A percentile compares a stretch with the other conserved stretches of the same genome.
Conservation (phyloP, 2,797 vertebrate species). For the Limosa lapponica region DNA sequence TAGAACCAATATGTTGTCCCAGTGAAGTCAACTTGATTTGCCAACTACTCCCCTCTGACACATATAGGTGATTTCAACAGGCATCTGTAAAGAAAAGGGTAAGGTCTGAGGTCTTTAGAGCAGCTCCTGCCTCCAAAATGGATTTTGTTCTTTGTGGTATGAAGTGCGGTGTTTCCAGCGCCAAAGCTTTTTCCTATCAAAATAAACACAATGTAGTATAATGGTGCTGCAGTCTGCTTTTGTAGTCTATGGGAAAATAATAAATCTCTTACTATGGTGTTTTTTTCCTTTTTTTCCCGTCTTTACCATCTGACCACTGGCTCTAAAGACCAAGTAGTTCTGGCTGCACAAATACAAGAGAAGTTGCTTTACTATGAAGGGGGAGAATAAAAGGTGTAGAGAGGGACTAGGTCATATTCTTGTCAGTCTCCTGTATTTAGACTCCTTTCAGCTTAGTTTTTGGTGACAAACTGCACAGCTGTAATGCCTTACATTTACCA, state of each 20-base stretch:
- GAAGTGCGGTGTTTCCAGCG: neutral
- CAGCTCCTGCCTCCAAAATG: neutral
- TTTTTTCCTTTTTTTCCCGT: neutral
- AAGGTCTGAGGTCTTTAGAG: neutral
- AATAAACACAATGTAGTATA: neutral
- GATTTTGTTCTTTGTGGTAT: neutral
- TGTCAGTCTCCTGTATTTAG: neutral
- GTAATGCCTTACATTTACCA: conserved; percentile 74
- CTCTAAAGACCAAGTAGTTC: neutral
- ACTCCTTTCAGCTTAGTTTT: conserved; percentile 64
- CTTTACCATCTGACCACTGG: neutral
- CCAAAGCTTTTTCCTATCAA: conserved; percentile 3
- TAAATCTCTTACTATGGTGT: neutral
- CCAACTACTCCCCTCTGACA: neutral
- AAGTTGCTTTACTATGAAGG: neutral
- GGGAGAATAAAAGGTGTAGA: conserved; percentile 36
- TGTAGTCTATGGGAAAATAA: neutral
- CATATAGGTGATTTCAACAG: neutral
- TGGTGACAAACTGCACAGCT: conserved; percentile 74
- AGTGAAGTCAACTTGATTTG: neutral
- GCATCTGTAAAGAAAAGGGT: neutral
- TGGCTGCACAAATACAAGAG: neutral
- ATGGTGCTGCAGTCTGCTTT: neutral
- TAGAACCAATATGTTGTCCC: conserved; percentile 39
- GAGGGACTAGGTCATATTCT: conserved; percentile 7